Evolutionary conservation across 2,888 invertebrate species (phyloP).

Genomic region (Torymus tubicola): DNA sequence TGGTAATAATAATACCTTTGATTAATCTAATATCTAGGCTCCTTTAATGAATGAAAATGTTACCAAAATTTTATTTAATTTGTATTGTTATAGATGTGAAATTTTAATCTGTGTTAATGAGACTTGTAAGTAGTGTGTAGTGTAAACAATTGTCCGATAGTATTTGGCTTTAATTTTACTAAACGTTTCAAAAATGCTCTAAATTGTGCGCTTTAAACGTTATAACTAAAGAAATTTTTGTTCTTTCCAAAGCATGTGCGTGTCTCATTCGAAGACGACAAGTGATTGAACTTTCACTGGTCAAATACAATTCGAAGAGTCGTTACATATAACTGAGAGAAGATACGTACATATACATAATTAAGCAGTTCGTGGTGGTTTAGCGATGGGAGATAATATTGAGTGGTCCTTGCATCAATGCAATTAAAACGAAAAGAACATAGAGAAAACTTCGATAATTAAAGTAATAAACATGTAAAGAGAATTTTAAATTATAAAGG

Average conservation of each 20-base stretch:
- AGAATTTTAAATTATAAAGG: conserved; percentile 33
- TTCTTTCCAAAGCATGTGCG: conserved; percentile 43
- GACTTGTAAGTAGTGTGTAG: conserved; percentile 36
- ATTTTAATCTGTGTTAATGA: conserved; percentile 9
- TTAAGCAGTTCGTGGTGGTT: conserved; percentile 74
- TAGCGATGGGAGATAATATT: conserved; percentile 78
- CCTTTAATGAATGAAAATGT: background rate
- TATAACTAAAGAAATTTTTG: conserved; percentile 26
- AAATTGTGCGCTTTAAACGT: conserved; percentile 40
- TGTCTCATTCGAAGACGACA: conserved; percentile 31
- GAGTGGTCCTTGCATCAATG: conserved; percentile 88
- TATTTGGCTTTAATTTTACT: conserved; percentile 12
- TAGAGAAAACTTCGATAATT: conserved; percentile 49
- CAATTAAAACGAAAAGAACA: conserved; percentile 66
- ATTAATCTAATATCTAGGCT: no score
- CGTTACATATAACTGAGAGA: conserved; percentile 65
- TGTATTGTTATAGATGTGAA: background rate
- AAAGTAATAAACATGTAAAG: conserved; percentile 47
- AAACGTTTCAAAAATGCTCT: conserved; percentile 41
- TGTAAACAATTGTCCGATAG: conserved; percentile 22
- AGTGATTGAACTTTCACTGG: conserved; percentile 1
- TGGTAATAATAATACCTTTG: no score
- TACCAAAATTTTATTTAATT: background rate
- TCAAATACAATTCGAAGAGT: conserved; percentile 62
- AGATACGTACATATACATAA: conserved; percentile 71